Base-by-base conservation (phyloP, 2,113 vertebrate species). In the Coryphaenoides rupestris region DNA sequence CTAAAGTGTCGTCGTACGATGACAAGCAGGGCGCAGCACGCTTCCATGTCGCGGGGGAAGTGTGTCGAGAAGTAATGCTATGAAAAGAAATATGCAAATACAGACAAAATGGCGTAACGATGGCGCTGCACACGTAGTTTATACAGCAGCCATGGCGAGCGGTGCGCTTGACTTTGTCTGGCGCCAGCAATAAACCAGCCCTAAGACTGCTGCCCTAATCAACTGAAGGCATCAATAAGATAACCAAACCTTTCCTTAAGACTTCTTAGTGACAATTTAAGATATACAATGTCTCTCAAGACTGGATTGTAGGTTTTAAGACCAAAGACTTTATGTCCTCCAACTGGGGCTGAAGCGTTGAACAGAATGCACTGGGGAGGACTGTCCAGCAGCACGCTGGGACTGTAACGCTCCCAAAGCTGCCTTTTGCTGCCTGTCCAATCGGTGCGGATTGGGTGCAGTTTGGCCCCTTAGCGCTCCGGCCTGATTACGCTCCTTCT, bases 401-500 rank as follows among this genome's bases (percentile, higher is more conserved):
- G 91, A 94, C 91, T 92, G 91, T 93, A 94, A 95, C 93, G 92
- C 93, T 89, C 90, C 90, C 89, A 92, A 95, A 90, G 90, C 91
- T 92, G 92, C 82, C 85, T 90, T 92, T 84, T 74, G 59, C 81
- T 87, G 84, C 84, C 70, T 66, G 84, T 88, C 87, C 87, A 91
- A 90, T 88, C 85, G 71, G 68, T n/a, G 56, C 78, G 85, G 93
- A 94, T 95, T 94, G 87, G 90, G 90, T 87, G 87, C 89, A 89
- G 82, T n/a, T 91, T 95, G 92, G 93, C 94, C 94, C 91, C 90
- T 93, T 92, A 90, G 89, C 91, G 92, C 93, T 91, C 93, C 95
- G 94, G 94, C 94, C 94, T 95, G 93, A 95, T 93, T 94, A 94
- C 86, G 93, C 93, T 93, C 92, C 90, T 77, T 82, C 69, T 83